These are phyloP conservation scores for Scophthalmus maximus DNA, from an alignment of 2,113 vertebrate species.

Conservation along the genomic window DNA sequence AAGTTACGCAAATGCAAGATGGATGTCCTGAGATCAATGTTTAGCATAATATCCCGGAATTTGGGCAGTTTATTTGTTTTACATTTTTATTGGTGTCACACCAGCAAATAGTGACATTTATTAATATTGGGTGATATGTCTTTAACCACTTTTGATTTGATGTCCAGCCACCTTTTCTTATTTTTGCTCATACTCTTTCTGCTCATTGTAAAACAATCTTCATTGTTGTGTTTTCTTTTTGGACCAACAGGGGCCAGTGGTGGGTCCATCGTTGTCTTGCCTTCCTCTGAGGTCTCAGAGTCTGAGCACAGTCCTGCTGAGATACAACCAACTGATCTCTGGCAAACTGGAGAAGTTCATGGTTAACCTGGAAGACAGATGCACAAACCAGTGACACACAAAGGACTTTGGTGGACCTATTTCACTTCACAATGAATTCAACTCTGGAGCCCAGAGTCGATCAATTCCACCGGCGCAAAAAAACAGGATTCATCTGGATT, in stretches of 20 bases:
- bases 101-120: background rate
- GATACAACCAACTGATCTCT: slow-evolving; percentile 68
- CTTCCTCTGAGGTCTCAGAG: slow-evolving; percentile 60
- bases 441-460: background rate
- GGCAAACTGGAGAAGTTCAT: slow-evolving; percentile 78
- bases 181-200: background rate
- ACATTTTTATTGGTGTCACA: background rate
- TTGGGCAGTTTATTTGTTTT: background rate
- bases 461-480: background rate
- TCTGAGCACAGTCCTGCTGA: slow-evolving; percentile 59
- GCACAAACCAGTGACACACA: slow-evolving; percentile 33
- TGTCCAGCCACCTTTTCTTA: background rate
- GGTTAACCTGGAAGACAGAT: slow-evolving; percentile 59
- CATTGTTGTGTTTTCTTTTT: slow-evolving; percentile 49
- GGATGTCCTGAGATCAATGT: slow-evolving; percentile 9
- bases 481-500: background rate
- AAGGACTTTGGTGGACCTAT: background rate
- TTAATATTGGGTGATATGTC: background rate
- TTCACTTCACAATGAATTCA: slow-evolving; percentile 8
- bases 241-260: slow-evolving; percentile 66
- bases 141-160: background rate
- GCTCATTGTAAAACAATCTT: background rate
- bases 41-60: slow-evolving; percentile 10
- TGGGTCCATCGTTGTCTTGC: slow-evolving; percentile 61
- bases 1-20: slow-evolving; percentile 12